phyloP scores from a whole-genome alignment of 2,797 vertebrate genomes.

The Micrastur ruficollis region DNA sequence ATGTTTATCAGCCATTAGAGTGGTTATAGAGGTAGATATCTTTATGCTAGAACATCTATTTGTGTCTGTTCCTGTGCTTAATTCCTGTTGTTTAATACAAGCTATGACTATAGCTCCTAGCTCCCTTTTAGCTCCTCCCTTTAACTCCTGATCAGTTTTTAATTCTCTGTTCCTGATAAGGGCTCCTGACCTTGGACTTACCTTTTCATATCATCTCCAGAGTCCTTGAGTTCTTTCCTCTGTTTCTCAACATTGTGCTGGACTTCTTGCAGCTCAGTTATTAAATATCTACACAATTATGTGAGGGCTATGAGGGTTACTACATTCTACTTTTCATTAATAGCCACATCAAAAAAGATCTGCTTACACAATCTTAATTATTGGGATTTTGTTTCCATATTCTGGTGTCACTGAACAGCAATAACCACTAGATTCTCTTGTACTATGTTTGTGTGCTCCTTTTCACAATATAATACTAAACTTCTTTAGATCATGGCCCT shows the following conservation, averaged over 20 bases:
- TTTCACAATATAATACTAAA: background rate
- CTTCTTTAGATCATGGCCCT: background rate
- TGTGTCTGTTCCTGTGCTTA: background rate
- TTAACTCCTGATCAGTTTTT: background rate
- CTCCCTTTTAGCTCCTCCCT: background rate
- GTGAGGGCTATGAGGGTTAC: background rate
- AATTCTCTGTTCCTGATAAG: background rate
- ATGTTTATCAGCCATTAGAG: background rate
- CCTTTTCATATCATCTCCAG: background rate
- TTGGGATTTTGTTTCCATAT: background rate
- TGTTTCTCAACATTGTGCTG: background rate
- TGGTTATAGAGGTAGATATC: background rate
- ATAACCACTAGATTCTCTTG: background rate
- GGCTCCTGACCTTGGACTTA: background rate
- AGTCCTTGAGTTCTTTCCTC: background rate
- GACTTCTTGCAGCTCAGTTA: background rate
- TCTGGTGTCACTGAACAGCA: background rate
- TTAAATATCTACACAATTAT: background rate
- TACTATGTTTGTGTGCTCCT: background rate
- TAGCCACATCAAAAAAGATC: background rate
- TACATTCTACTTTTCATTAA: background rate
- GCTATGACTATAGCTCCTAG: background rate
- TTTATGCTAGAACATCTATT: background rate
- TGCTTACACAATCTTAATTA: background rate
- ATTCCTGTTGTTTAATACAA: background rate